These are phyloP conservation scores for Alexandromys fortis DNA, from an alignment of 2,113 vertebrate species.

Conservation along the genomic window DNA sequence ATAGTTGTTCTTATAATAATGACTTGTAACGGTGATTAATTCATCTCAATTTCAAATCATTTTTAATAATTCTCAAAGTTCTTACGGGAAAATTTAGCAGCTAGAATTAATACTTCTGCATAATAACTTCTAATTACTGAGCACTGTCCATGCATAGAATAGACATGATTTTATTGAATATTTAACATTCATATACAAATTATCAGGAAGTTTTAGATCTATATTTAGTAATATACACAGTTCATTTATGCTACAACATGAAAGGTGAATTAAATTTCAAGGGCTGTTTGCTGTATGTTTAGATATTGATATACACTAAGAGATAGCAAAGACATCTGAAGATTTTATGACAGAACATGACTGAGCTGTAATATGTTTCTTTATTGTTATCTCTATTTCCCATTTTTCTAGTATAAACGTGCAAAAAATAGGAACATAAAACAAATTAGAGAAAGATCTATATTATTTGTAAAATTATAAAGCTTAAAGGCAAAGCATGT, in stretches of 20 bases:
- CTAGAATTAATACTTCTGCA: slow-evolving; percentile 43
- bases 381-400: not conserved
- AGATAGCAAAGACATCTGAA: not conserved
- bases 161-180: slow-evolving; percentile 40
- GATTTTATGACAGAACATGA: not conserved
- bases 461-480: not conserved
- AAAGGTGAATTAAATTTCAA: slow-evolving; percentile 24
- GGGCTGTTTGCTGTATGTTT: not conserved
- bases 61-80: slow-evolving; percentile 52
- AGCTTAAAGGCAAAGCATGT: not conserved
- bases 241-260: not conserved
- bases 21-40: not conserved
- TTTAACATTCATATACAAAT: not conserved
- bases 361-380: not conserved
- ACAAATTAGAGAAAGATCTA: not conserved
- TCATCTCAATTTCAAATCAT: slow-evolving; percentile 36
- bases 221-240: slow-evolving; percentile 14
- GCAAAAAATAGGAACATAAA: not conserved
- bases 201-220: slow-evolving; percentile 9
- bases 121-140: slow-evolving; percentile 44
- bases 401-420: not conserved
- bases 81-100: slow-evolving; percentile 9
- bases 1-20: not conserved
- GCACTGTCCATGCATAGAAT: not conserved
- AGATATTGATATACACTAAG: not conserved